Evolutionary conservation across 2,888 invertebrate species (phyloP), one percentile per base, ranked within the genome.

Genomic region (Horisme vitalbata): DNA sequence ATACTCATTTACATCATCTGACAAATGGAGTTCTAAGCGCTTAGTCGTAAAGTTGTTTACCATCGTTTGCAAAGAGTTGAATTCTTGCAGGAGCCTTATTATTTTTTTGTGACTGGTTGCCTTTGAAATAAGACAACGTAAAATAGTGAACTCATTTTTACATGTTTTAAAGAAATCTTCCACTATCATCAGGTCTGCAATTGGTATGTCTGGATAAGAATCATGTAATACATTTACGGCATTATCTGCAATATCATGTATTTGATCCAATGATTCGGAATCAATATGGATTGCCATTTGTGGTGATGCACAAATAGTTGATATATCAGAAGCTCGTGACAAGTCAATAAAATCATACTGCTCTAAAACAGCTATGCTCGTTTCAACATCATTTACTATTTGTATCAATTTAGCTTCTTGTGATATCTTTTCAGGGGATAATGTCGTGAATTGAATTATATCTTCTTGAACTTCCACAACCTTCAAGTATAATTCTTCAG

Each of bases 261-360:
- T 76, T 50, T 80, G 63, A 8, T 61, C 52, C 3, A 86, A 58
- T 21, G 77, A 71, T 30, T 81, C 75, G 3, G 75, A 61, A 65
- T 83, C 73, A 18, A 75, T 54, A 68, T 80, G 78, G 10, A 57
- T 43, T 8, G 76, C 82, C 5, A 70, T 14, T 47, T 79, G 72
- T 13, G 72, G 68, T 7, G 76, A 74, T 11, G 51, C 49, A 49
- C 68, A 72, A 12, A 65, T 11, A 14, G 28, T 63, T 8, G 63
- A 56, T n/a, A 80, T 63, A 30, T 87, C 79, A 2, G 82, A 83
- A 21, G 62, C 66, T 46, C 65, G 62, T 8, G 80, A 75, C 27
- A 86, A 61, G 41, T 85, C 78, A 5, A 88, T 67, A 44, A 85
- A 83, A 50, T 84, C 75, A 59, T 73, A 80, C 54, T 84, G 74